Conservation (phyloP, 2,888 invertebrate genomes). For the Taphrorychus bicolor region DNA sequence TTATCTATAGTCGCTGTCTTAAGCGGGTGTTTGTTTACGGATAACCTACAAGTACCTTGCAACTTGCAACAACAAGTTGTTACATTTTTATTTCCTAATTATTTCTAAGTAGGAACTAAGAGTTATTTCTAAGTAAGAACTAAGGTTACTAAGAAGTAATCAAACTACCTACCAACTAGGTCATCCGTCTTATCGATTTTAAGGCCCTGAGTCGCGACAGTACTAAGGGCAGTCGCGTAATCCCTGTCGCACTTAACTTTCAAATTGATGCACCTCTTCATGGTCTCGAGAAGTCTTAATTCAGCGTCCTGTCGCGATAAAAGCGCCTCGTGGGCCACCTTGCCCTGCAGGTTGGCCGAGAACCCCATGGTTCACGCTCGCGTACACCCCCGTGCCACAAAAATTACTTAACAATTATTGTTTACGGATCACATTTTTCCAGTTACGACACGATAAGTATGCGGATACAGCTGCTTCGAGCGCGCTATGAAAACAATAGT, state of each 20-base stretch:
- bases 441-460: neutral
- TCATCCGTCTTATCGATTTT: slow-evolving; percentile 83
- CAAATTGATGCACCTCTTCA: slow-evolving; percentile 84
- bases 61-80: too few relatives aligned
- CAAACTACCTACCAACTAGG: slow-evolving; percentile 59
- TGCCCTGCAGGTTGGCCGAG: slow-evolving; percentile 85
- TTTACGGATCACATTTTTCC: slow-evolving; percentile 2
- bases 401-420: too few relatives aligned
- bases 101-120: too few relatives aligned
- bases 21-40: too few relatives aligned
- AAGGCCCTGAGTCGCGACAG: slow-evolving; percentile 82
- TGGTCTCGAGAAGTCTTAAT: slow-evolving; percentile 88
- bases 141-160: too few relatives aligned
- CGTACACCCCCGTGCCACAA: too few relatives aligned
- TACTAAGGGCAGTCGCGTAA: slow-evolving; percentile 83
- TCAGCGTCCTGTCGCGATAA: slow-evolving; percentile 92
- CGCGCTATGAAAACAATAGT: neutral
- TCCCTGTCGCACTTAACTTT: slow-evolving; percentile 93
- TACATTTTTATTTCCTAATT: too few relatives aligned
- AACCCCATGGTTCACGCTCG: slow-evolving; percentile 75
- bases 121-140: too few relatives aligned
- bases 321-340: slow-evolving; percentile 90
- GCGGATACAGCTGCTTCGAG: neutral
- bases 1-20: too few relatives aligned
- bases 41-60: too few relatives aligned